A percentile compares a stretch with the other conserved stretches of the same genome.
Evolutionary conservation across 2,797 vertebrate genomes (phyloP).

Genomic region (Phoxinus dragarum): DNA sequence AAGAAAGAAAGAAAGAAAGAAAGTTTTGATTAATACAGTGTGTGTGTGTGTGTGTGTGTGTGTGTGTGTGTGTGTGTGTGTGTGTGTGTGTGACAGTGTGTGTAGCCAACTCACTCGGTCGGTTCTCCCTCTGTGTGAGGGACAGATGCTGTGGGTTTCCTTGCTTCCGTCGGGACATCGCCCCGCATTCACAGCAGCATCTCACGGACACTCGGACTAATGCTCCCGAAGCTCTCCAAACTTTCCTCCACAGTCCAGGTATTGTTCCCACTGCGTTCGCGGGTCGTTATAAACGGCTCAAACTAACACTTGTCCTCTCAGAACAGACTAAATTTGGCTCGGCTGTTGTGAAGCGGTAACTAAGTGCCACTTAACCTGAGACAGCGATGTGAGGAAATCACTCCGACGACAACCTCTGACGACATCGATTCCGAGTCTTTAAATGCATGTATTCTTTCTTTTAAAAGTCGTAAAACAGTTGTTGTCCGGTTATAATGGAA

Average conservation of each 20-base stretch:
- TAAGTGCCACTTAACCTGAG: conserved; percentile 30
- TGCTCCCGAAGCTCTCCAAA: conserved; percentile 79
- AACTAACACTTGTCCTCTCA: conserved; percentile 15
- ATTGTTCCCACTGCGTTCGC: conserved; percentile 6
- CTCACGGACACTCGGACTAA: conserved; percentile 92
- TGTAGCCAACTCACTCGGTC: conserved; percentile 85
- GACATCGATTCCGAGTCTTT: conserved; percentile 6
- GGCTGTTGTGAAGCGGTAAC: neutral
- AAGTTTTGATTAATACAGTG: neutral
- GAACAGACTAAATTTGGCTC: neutral
- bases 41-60: no score
- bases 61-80: no score
- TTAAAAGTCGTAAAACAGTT: conserved; percentile 37
- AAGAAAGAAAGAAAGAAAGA: neutral
- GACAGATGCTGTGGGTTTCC: conserved; percentile 99
- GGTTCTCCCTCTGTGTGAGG: conserved; percentile 91
- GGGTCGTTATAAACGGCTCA: neutral
- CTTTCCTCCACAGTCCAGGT: conserved; percentile 64
- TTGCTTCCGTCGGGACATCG: conserved; percentile 99
- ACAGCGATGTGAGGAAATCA: neutral
- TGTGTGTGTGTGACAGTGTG: no score
- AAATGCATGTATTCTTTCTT: neutral
- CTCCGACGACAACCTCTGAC: conserved; percentile 4
- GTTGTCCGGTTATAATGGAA: conserved; percentile 57
- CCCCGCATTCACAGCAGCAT: conserved; percentile 99